Conservation (phyloP, 1,140 invertebrate genomes). For the Ostrea denselamellosa region DNA sequence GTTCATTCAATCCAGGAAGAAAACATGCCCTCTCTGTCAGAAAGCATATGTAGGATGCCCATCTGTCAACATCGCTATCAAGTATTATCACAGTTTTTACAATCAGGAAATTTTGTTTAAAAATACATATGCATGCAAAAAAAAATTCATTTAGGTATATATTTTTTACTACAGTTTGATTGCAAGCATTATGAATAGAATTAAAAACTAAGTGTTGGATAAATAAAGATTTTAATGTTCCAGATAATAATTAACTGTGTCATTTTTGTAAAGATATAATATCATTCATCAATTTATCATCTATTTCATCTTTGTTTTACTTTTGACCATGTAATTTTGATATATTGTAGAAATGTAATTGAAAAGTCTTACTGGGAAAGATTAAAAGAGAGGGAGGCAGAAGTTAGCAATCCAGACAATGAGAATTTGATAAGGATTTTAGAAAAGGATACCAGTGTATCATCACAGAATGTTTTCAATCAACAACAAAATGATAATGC, state of each 20-base stretch:
- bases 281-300: too few relatives aligned
- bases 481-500: background rate
- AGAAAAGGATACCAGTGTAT: background rate
- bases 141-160: too few relatives aligned
- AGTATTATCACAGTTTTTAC: slow-evolving; percentile 52
- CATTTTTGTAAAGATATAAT: too few relatives aligned
- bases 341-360: background rate
- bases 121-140: too few relatives aligned
- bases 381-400: background rate
- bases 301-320: too few relatives aligned
- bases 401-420: background rate
- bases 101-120: too few relatives aligned
- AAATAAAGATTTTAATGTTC: too few relatives aligned
- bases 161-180: too few relatives aligned
- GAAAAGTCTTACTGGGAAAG: background rate
- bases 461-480: background rate
- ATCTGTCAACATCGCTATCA: slow-evolving; percentile 68
- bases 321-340: background rate
- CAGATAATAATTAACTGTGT: too few relatives aligned
- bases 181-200: too few relatives aligned
- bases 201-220: too few relatives aligned
- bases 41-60: slow-evolving; percentile 69
- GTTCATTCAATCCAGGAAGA: slow-evolving; percentile 68
- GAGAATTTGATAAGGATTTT: background rate
- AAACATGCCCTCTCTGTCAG: slow-evolving; percentile 73